phyloP scores from a whole-genome alignment of 2,113 vertebrate genomes.

The Rhineura floridana region DNA sequence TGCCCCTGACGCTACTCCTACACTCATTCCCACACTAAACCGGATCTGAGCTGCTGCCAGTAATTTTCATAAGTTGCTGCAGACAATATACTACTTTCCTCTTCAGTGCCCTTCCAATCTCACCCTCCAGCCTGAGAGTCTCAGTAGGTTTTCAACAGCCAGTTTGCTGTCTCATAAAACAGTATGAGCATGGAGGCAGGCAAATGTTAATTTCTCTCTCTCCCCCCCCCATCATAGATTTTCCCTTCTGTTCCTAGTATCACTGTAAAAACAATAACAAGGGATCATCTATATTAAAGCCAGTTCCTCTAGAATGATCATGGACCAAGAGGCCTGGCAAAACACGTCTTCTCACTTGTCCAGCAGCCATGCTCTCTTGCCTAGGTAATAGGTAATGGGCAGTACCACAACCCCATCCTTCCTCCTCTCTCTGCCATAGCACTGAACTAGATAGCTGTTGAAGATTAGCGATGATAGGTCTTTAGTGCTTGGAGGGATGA shows the following conservation, averaged over 20 bases:
- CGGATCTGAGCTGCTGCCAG: slow-evolving; percentile 39
- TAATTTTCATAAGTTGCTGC: slow-evolving; percentile 44
- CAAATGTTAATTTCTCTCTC: not conserved
- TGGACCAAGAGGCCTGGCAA: not conserved
- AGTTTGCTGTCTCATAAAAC: not conserved
- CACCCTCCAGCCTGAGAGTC: not conserved
- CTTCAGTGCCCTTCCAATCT: slow-evolving; percentile 20
- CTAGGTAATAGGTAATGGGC: not conserved
- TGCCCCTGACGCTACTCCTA: slow-evolving; percentile 46
- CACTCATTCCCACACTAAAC: not conserved
- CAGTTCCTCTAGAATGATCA: slow-evolving; percentile 4
- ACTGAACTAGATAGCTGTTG: not conserved
- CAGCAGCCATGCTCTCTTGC: no score
- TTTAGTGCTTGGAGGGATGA: not conserved
- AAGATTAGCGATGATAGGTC: no score
- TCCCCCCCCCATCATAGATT: not conserved
- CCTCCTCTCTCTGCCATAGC: not conserved
- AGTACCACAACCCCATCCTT: no score
- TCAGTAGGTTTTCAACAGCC: slow-evolving; percentile 43
- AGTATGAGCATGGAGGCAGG: not conserved
- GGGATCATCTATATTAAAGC: slow-evolving; percentile 12
- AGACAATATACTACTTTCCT: slow-evolving; percentile 29
- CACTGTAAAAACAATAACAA: no score
- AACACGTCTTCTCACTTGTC: not conserved
- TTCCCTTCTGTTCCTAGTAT: not conserved